Percentiles rank a stretch among this genome's conserved stretches.
phyloP scores from a whole-genome alignment of 2,797 vertebrate species.

The Cebuella pygmaea region DNA sequence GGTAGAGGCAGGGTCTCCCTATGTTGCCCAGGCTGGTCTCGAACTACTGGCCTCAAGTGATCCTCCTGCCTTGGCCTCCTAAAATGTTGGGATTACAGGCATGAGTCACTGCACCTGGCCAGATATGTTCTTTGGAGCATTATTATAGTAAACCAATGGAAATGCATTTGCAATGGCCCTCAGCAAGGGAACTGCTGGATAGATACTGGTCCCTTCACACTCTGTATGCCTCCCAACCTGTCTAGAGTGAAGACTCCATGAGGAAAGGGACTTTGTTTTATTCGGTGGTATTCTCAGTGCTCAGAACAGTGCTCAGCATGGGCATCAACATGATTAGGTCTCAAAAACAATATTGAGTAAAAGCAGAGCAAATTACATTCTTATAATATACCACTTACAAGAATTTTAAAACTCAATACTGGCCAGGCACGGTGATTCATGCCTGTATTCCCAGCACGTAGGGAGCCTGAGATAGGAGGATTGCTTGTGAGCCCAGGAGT shows the following conservation, averaged over 20 bases:
- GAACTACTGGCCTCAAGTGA: too few relatives aligned
- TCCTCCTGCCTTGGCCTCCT: too few relatives aligned
- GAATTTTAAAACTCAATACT: not conserved
- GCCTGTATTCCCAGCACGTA: not conserved
- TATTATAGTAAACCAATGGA: not conserved
- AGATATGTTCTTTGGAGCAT: too few relatives aligned
- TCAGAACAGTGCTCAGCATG: not conserved
- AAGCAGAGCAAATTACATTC: not conserved
- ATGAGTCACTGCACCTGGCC: too few relatives aligned
- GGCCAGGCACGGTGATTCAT: not conserved
- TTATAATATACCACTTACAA: too few relatives aligned
- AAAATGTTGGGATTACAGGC: too few relatives aligned
- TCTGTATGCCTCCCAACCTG: too few relatives aligned
- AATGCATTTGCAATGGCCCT: not conserved
- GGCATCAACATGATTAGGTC: not conserved
- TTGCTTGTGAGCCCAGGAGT: not conserved
- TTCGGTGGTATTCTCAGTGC: not conserved
- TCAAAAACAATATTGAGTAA: not conserved
- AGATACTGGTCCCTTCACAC: not conserved
- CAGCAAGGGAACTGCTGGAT: not conserved
- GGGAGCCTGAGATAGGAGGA: not conserved
- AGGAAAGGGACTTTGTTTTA: not conserved
- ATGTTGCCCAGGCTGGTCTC: too few relatives aligned
- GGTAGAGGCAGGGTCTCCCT: too few relatives aligned
- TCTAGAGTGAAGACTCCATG: fast-evolving